A percentile compares a stretch with the other conserved stretches of the same genome.
Conservation (phyloP, 2,113 vertebrate species). For the Kryptolebias marmoratus region DNA sequence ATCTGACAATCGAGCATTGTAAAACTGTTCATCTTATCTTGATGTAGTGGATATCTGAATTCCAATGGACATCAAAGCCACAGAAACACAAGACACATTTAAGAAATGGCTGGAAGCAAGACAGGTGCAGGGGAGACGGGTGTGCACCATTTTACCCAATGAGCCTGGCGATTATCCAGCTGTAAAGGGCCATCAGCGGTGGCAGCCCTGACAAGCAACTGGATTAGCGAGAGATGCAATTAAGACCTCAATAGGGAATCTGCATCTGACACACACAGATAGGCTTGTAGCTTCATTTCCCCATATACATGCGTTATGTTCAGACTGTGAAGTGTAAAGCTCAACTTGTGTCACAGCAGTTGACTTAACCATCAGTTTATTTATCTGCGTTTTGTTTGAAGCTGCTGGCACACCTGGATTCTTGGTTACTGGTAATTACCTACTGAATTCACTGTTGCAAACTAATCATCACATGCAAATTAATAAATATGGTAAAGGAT, state of each 20-base stretch:
- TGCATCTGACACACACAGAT: slow-evolving; percentile 61
- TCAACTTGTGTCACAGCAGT: slow-evolving; percentile 61
- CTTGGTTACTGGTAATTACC: slow-evolving; percentile 52
- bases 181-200: slow-evolving; percentile 55
- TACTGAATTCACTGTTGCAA: slow-evolving; percentile 40
- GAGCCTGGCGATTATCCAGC: slow-evolving; percentile 67
- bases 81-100: slow-evolving; percentile 38
- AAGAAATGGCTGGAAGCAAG: slow-evolving; percentile 30
- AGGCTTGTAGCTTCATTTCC: slow-evolving; percentile 51
- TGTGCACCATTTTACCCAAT: slow-evolving; percentile 57
- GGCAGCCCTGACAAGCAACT: slow-evolving; percentile 52
- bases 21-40: slow-evolving; percentile 16
- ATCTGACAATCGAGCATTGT: slow-evolving; percentile 2
- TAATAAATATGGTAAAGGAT: slow-evolving; percentile 52
- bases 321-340: slow-evolving; percentile 54
- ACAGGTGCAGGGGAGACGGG: slow-evolving; percentile 56
- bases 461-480: slow-evolving; percentile 75
- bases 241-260: slow-evolving; percentile 70
- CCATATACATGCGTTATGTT: slow-evolving; percentile 27
- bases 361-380: slow-evolving; percentile 47
- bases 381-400: slow-evolving; percentile 19
- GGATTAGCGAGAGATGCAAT: slow-evolving; percentile 76
- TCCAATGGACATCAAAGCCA: slow-evolving; percentile 45
- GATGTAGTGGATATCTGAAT: slow-evolving; percentile 17
- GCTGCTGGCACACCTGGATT: slow-evolving; percentile 26